Conservation (phyloP, 37 sponge, comb jelly and placozoan species). For the Cliona cf. orientalis region DNA sequence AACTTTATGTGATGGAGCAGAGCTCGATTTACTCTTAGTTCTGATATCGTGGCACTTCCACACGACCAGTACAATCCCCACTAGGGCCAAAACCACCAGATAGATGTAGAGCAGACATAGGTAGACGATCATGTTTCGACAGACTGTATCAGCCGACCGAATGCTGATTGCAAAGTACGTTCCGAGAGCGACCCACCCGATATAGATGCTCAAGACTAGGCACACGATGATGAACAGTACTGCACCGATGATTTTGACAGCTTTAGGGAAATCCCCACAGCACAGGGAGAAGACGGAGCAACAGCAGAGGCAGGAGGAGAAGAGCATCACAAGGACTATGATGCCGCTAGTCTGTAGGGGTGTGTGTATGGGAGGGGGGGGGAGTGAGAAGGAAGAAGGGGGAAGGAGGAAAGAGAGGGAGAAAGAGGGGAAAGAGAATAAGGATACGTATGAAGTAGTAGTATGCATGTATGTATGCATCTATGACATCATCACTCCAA, state of each 20-base stretch:
- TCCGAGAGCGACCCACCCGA: conserved; percentile 35
- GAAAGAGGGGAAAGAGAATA: too few relatives aligned
- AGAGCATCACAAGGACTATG: conserved; percentile 18
- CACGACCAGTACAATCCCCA: conserved; percentile 1
- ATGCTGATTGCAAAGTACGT: conserved; percentile 19
- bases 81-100: conserved; percentile 17
- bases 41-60: too few relatives aligned
- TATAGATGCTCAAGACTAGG: conserved; percentile 5
- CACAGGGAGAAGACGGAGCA: conserved; percentile 17
- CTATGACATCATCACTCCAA: too few relatives aligned
- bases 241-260: neutral
- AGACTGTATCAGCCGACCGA: neutral
- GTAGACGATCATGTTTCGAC: conserved; percentile 30
- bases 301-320: conserved; percentile 28
- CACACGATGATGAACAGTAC: neutral
- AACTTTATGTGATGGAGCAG: too few relatives aligned
- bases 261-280: neutral
- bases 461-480: conserved; percentile 41
- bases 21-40: too few relatives aligned
- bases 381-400: too few relatives aligned
- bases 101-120: conserved; percentile 21
- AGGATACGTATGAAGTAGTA: too few relatives aligned
- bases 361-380: conserved; percentile 45
- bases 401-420: too few relatives aligned
- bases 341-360: conserved; percentile 37